Evolutionary conservation across 2,888 invertebrate genomes (phyloP).

Genomic region (Chesias legatella): DNA sequence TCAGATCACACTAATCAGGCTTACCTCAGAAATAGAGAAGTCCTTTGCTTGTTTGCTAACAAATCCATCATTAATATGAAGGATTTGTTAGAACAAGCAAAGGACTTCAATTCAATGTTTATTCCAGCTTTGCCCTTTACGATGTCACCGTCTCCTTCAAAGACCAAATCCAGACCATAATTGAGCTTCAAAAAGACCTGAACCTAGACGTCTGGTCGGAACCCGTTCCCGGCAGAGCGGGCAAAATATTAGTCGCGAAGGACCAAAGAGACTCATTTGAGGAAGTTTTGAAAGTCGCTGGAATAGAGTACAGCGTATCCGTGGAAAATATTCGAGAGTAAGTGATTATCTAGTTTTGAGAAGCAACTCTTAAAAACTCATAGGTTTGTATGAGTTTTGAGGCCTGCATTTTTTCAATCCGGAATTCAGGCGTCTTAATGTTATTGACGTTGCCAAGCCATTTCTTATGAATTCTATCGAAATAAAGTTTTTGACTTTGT

Average conservation of each 20-base stretch:
- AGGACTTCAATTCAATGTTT: neutral
- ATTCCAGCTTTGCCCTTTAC: constrained; percentile 50
- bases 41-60: no score
- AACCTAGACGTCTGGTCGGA: constrained; percentile 49
- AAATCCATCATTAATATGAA: no score
- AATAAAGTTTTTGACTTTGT: no score
- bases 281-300: constrained; percentile 31
- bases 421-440: no score
- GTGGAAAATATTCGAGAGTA: constrained; percentile 56
- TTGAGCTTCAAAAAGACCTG: constrained; percentile 35
- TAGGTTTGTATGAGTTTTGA: no score
- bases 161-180: constrained; percentile 39
- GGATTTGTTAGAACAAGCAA: neutral
- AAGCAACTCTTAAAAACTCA: no score
- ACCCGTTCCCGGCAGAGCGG: constrained; percentile 38
- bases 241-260: constrained; percentile 45
- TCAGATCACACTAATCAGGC: no score
- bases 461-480: no score
- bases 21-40: no score
- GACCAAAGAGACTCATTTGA: constrained; percentile 37
- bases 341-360: no score
- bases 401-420: no score
- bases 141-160: constrained; percentile 39
- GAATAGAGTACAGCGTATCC: constrained; percentile 38
- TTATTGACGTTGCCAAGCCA: no score